Base-by-base conservation (phyloP, 2,113 vertebrate species). In the Microtus richardsoni region DNA sequence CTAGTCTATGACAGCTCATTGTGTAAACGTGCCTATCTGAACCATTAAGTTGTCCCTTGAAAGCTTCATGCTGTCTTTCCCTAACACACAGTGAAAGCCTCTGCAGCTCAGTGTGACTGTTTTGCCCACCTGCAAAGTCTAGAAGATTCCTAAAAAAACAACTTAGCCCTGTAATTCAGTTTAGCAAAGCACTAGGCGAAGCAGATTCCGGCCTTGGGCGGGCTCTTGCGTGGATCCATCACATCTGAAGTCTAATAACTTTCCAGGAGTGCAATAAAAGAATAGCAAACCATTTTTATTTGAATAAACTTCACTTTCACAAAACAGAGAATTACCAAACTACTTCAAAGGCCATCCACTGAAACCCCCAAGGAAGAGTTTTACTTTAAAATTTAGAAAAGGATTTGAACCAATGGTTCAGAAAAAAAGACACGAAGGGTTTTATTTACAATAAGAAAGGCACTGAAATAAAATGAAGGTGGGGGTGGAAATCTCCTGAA, bases 171-270 rank as follows among this genome's bases (percentile, higher is more conserved):
- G 21, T 96, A 97, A 97, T 93, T 97, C 74, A 71, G 83, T 98
- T 97, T 88, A 30, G 71, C 91, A 93, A 93, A 87, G 96, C 83
- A 93, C 89, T 84, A 82, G 89, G 70, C 8, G 14, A 89, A 97
- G 84, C 44, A 93, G 91, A 97, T 91, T 89, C 74, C 91, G 79
- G 96, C 97, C 96, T 60, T 85, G 79, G 97, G 96, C 96, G 90
- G 78, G 75, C 91, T 92, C 91, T 84, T 82, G 70, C 52, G 54
- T 44, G 36, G 64, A 89, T 88, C 93, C 87, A 92, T 91, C 75
- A 83, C 93, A 96, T 97, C 96, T 89, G 85, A 96, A 96, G 94
- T 77, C 89, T 94, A 97, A 97, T 98, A 94, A 97, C 70, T 96
- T 97, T 97, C 94, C 87, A 96, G 58, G 96, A 95, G 64, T 66